These are phyloP conservation scores for Poeciliopsis prolifica DNA, from an alignment of 2,113 vertebrate genomes.

Conservation along the genomic window DNA sequence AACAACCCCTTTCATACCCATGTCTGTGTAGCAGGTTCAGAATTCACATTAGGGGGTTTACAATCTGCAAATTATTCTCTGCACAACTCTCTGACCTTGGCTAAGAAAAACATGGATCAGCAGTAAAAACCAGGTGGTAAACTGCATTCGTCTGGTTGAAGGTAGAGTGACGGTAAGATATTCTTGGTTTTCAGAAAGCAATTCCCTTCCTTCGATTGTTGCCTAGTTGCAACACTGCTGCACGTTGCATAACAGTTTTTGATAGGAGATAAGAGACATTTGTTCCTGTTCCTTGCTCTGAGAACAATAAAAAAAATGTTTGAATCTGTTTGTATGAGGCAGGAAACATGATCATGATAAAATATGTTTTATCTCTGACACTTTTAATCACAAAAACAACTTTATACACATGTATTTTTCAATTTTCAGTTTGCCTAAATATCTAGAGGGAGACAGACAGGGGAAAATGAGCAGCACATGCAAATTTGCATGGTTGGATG, in stretches of 20 bases:
- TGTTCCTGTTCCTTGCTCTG: background rate
- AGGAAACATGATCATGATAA: background rate
- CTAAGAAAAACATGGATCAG: background rate
- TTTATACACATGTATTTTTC: conserved; percentile 16
- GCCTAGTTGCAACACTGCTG: background rate
- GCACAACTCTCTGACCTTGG: background rate
- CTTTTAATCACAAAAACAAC: conserved; percentile 38
- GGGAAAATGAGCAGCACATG: conserved; percentile 22
- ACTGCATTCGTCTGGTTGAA: background rate
- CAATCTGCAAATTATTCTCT: background rate
- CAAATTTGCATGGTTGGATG: conserved; percentile 10
- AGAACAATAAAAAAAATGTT: background rate
- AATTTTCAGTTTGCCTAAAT: conserved; percentile 39
- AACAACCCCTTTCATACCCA: background rate
- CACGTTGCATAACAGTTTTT: background rate
- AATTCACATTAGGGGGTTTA: background rate
- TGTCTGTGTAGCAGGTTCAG: background rate
- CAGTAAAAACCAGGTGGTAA: background rate
- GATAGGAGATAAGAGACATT: background rate
- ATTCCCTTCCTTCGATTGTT: background rate
- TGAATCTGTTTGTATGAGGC: background rate
- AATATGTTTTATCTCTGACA: conserved; percentile 24
- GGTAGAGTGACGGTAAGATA: background rate
- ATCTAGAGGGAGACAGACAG: conserved; percentile 43
- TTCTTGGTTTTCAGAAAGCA: background rate